Conservation (phyloP, 2,888 invertebrate species). For the Stratiomys singularior region DNA sequence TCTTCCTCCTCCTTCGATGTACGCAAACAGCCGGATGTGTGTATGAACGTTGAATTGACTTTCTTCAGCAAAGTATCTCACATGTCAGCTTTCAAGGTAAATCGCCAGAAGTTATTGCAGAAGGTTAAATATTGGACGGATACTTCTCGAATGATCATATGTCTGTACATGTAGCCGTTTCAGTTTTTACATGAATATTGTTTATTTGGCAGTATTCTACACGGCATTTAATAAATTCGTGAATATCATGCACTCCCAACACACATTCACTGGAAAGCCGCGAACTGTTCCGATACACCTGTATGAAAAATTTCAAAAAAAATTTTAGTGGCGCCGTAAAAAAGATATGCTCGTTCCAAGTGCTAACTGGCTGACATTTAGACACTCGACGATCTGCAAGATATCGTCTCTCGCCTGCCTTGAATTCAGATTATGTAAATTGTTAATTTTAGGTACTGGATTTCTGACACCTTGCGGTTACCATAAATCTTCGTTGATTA, state of each 20-base stretch:
- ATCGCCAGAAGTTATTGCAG: background rate
- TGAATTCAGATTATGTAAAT: constrained; percentile 28
- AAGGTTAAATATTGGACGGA: background rate
- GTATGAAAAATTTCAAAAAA: background rate
- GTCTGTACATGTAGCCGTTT: too few relatives aligned
- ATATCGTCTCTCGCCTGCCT: constrained; percentile 11
- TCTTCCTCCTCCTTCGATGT: background rate
- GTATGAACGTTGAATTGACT: background rate
- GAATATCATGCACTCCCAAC: too few relatives aligned
- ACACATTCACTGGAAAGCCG: too few relatives aligned
- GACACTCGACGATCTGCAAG: constrained; percentile 6
- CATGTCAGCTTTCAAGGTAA: constrained; percentile 3
- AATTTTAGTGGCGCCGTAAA: background rate
- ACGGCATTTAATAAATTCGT: too few relatives aligned
- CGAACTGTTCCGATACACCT: background rate
- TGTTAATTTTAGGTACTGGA: background rate
- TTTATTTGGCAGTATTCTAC: too few relatives aligned
- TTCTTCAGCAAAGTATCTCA: background rate
- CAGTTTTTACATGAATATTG: too few relatives aligned
- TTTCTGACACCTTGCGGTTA: constrained; percentile 13
- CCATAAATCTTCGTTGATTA: background rate
- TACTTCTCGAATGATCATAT: too few relatives aligned
- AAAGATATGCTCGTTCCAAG: constrained; percentile 11
- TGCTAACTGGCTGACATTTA: constrained; percentile 19
- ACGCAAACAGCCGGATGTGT: background rate